Conservation (phyloP, 1,140 invertebrate species). For the Battus philenor region DNA sequence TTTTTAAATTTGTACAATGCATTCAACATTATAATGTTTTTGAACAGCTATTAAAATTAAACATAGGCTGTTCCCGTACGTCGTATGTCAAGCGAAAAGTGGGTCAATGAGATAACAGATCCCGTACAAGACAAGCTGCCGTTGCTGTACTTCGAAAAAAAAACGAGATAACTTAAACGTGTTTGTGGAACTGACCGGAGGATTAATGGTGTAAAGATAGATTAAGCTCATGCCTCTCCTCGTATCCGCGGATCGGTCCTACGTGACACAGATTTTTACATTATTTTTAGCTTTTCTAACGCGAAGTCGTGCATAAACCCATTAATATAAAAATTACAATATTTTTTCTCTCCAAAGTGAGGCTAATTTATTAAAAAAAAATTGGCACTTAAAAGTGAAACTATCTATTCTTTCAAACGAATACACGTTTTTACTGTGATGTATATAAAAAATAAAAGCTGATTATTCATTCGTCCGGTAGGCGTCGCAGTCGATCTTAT, state of each 20-base stretch:
- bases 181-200: constrained; percentile 14
- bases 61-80: constrained; percentile 13
- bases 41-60: constrained; percentile 7
- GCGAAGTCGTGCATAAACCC: neutral
- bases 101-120: constrained; percentile 11
- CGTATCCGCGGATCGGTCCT: neutral
- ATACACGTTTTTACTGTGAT: too few species aligned
- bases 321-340: too few species aligned
- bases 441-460: too few species aligned
- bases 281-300: neutral
- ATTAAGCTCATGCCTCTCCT: neutral
- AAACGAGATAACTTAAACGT: constrained; percentile 13
- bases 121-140: constrained; percentile 8
- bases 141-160: constrained; percentile 10
- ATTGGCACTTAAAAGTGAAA: neutral
- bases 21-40: too few species aligned
- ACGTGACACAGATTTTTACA: neutral
- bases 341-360: too few species aligned
- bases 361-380: too few species aligned
- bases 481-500: constrained; percentile 5
- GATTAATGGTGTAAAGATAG: neutral
- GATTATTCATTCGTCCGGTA: too few species aligned
- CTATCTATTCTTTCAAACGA: too few species aligned
- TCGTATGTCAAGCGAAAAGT: constrained; percentile 15
- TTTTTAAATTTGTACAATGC: too few species aligned